Base-by-base conservation (phyloP, 2,888 invertebrate genomes). In the Blera fallax region DNA sequence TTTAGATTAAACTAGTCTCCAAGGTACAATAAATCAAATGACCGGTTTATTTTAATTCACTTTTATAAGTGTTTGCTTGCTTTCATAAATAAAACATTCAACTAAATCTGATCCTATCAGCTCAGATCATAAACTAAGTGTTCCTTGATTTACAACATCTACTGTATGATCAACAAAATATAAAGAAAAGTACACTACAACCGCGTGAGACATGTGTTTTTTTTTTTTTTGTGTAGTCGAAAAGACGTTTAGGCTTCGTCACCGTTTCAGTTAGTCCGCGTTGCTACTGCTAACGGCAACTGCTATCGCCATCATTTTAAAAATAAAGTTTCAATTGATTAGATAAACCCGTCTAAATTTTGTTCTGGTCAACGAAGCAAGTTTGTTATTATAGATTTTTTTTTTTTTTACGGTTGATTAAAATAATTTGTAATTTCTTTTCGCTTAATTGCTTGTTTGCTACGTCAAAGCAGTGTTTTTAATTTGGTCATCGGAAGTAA, bases 241-340 rank as follows among this genome's bases (percentile, higher is more conserved):
- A 76, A 80, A 85, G 84, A 72, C 80, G 58, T 80, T 85, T 65
- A 54, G 70, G 64, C 74, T 80, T 80, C 80, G 84, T 85, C 84
- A 80, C 80, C 58, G 84, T 72, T 80, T 85, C 76, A 85, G 80
- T 85, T 76, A 85, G 84, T 76, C 50, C 80, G 84, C 84, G 80
- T 80, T 80, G 56, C 52, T 76, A 85, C 84, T 80, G 70, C 74
- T 85, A 85, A 85, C 84, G 84, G 84, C 84, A 74, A 76, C 80
- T 45, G 60, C 74, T 76, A 83, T 80, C 74, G 80, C 70, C 43
- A 54, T 76, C 43, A 58, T 69, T 56, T 72, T 58, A 74, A 74
- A 58, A 85, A 80, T 80, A 80, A 80, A 70, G 14, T 74, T 70
- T 21, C 45, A 70, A 69, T 65, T 21, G 84, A 85, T 85, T 74